Evolutionary conservation across 2,888 invertebrate genomes (phyloP), one percentile per base, ranked within the genome.

Genomic region (Andricus curvator): DNA sequence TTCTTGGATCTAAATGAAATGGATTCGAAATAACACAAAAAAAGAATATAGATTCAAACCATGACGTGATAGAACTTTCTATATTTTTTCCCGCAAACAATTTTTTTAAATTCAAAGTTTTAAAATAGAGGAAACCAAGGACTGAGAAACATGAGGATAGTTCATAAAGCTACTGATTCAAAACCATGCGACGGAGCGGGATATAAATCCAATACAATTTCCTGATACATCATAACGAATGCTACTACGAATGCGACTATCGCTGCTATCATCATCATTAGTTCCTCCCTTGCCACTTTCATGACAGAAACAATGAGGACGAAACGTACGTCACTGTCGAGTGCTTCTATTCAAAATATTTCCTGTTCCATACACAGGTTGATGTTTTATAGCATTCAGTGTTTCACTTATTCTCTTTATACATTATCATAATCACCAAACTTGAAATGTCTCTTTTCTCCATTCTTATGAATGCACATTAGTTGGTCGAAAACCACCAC

Each of bases 201-300:
- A 68, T 68, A 68, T 68, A 48, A 68, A 68, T 48, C 68, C 68
- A 25, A 4, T 44, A 17, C 68, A 22, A 68, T 68, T 68, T 68
- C 68, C 68, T 25, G 68, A 68, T 68, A 44, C 68, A 68, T 68
- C 68, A 41, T 67, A 67, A 67, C 67, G 67, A 67, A 67, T 67
- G 41, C 67, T 11, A 8, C 17, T 48, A 25, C 29, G 44, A 48
- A 25, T 68, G 48, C 68, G n/a, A 48, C 48, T 44, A 44, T 68
- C 68, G 68, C 13, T 25, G 20, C 68, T 20, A 68, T 48, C 68
- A 67, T 22, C 68, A 68, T 48, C 48, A 68, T 48, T 48, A 68
- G 68, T 68, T 68, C 44, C 68, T 15, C 25, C 29, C 68, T 68
- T 68, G 68, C 48, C n/a, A 68, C 25, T 68, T 68, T 25, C 68